A percentile compares a stretch with the other conserved stretches of the same genome.
Conservation (phyloP, 2,797 vertebrate genomes). For the Urophycis tenuis region DNA sequence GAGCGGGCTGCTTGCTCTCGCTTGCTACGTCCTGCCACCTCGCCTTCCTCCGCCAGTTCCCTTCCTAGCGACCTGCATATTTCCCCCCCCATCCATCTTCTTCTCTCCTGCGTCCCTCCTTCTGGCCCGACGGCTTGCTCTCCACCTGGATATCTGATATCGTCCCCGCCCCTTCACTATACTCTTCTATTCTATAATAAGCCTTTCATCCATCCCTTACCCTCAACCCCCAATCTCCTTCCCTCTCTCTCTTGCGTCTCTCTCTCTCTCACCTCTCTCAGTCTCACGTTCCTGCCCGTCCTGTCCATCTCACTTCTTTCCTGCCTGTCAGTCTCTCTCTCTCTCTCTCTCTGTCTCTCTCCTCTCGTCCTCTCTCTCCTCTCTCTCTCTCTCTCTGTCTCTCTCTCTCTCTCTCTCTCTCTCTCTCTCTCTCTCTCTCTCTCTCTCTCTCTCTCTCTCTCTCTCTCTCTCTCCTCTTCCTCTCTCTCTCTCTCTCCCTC, state of each 20-base stretch:
- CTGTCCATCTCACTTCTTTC: no score
- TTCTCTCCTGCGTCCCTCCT: background rate
- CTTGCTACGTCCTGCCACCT: conserved; percentile 8
- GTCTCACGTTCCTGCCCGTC: no score
- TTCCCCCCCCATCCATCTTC: background rate
- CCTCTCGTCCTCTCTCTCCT: no score
- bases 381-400: conserved; percentile 18
- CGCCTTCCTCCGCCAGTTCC: background rate
- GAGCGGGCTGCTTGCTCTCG: background rate
- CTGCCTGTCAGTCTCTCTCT: no score
- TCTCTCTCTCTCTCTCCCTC: conserved; percentile 10
- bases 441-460: conserved; percentile 10
- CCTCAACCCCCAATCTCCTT: no score
- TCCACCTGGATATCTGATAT: background rate
- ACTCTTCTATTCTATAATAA: background rate
- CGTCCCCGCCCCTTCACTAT: background rate
- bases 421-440: conserved; percentile 14
- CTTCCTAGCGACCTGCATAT: no score
- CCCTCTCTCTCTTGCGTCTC: conserved; percentile 20
- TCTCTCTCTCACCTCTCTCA: background rate
- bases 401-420: background rate
- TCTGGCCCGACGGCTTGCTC: no score
- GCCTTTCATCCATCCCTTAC: background rate
- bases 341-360: no score
- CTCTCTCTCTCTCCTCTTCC: background rate